phyloP scores from a whole-genome alignment of 2,888 invertebrate genomes.

The Acronicta aceris region DNA sequence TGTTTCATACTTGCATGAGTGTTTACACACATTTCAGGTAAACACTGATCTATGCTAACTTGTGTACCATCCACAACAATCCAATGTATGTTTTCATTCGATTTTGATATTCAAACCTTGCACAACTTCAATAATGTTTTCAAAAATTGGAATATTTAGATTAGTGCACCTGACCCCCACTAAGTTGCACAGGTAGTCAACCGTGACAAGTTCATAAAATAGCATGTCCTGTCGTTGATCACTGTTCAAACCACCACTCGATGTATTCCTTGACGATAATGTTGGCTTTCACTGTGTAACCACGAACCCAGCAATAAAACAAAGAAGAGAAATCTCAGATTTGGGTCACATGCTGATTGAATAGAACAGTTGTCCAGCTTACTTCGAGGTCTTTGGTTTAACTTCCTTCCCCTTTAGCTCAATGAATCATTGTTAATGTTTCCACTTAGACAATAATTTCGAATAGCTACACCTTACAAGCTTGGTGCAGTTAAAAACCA shows the following conservation, averaged over 20 bases:
- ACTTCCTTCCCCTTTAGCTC: constrained; percentile 38
- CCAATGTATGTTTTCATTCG: constrained; percentile 31
- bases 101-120: constrained; percentile 20
- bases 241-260: constrained; percentile 37
- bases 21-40: constrained; percentile 60
- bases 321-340: constrained; percentile 87
- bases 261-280: constrained; percentile 39
- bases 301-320: constrained; percentile 67
- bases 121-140: constrained; percentile 38
- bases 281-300: constrained; percentile 54
- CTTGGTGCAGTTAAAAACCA: constrained; percentile 69
- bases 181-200: constrained; percentile 78
- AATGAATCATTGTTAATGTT: constrained; percentile 27
- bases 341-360: constrained; percentile 89
- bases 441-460: constrained; percentile 40
- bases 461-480: constrained; percentile 58
- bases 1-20: constrained; percentile 60
- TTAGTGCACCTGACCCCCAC: constrained; percentile 78
- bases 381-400: constrained; percentile 54
- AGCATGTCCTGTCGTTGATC: constrained; percentile 63
- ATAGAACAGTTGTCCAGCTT: constrained; percentile 73
- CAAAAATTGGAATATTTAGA: constrained; percentile 52
- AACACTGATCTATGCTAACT: constrained; percentile 40
- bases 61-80: constrained; percentile 29
- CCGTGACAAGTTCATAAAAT: constrained; percentile 78